Conservation (phyloP, 1,140 invertebrate genomes). For the Scaptodrosophila lebanonensis region DNA sequence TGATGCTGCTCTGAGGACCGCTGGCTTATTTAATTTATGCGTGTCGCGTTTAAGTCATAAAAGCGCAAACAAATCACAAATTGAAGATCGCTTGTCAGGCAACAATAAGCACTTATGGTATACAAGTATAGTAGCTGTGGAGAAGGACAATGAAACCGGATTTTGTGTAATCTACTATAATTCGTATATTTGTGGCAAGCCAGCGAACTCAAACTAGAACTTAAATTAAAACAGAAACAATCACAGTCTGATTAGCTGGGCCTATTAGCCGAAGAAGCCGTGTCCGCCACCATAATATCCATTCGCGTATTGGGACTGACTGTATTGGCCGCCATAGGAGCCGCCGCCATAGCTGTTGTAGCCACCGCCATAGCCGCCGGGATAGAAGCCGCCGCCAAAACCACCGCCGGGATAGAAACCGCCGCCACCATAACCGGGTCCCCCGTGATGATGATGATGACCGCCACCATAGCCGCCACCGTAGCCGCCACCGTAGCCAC, state of each 20-base stretch:
- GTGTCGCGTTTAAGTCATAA: constrained; percentile 50
- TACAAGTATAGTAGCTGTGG: no score
- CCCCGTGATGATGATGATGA: constrained; percentile 22
- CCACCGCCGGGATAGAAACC: not conserved
- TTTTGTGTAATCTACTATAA: constrained; percentile 27
- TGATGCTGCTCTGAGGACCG: no score
- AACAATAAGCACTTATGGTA: constrained; percentile 18
- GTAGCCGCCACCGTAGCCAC: constrained; percentile 12
- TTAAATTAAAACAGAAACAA: no score
- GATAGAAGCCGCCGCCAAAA: constrained; percentile 33
- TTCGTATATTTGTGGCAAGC: constrained; percentile 24
- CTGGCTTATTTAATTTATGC: constrained; percentile 59
- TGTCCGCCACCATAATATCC: constrained; percentile 49
- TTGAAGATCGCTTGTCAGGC: constrained; percentile 1
- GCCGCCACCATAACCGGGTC: constrained; percentile 36
- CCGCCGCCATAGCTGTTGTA: constrained; percentile 52
- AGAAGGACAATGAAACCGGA: constrained; percentile 64
- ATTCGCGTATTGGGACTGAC: constrained; percentile 57
- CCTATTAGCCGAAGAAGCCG: constrained; percentile 48
- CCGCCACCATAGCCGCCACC: constrained; percentile 51
- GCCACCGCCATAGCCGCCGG: constrained; percentile 32
- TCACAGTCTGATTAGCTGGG: constrained; percentile 18
- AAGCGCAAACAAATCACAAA: constrained; percentile 26
- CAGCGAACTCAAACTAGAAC: no score
- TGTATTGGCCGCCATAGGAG: constrained; percentile 59